A percentile compares a stretch with the other conserved stretches of the same genome.
phyloP scores from a whole-genome alignment of 2,888 invertebrate genomes.

The Pelosia muscerda region DNA sequence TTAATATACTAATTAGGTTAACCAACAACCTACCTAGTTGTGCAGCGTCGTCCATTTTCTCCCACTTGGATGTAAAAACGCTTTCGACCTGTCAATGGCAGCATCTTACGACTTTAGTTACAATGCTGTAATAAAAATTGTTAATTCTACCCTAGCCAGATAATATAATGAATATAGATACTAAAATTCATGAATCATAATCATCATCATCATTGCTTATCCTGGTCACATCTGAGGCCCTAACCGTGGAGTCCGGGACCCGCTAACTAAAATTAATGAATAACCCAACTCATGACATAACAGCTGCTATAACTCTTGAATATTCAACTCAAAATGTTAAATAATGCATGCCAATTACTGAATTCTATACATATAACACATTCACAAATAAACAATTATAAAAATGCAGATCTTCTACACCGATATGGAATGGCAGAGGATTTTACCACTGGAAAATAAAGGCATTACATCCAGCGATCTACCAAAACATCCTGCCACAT shows the following conservation, averaged over 20 bases:
- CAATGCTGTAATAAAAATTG: constrained; percentile 81
- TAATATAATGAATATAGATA: constrained; percentile 24
- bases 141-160: constrained; percentile 75
- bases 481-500: no score
- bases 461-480: no score
- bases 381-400: not conserved
- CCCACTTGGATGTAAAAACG: constrained; percentile 91
- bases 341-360: not conserved
- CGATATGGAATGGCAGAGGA: no score
- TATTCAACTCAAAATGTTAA: not conserved
- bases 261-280: not conserved
- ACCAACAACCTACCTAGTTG: constrained; percentile 92
- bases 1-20: constrained; percentile 31
- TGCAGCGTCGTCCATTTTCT: constrained; percentile 93
- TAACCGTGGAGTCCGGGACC: no score
- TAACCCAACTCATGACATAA: not conserved
- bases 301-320: not conserved
- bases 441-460: no score
- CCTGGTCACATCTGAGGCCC: no score
- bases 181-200: not conserved
- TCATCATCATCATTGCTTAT: no score
- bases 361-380: not conserved
- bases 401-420: not conserved
- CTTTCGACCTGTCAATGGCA: constrained; percentile 82
- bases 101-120: constrained; percentile 79